Evolutionary conservation across 2,113 vertebrate species (phyloP), one percentile per base, ranked within the genome.

Genomic region (Limnothrissa miodon): DNA sequence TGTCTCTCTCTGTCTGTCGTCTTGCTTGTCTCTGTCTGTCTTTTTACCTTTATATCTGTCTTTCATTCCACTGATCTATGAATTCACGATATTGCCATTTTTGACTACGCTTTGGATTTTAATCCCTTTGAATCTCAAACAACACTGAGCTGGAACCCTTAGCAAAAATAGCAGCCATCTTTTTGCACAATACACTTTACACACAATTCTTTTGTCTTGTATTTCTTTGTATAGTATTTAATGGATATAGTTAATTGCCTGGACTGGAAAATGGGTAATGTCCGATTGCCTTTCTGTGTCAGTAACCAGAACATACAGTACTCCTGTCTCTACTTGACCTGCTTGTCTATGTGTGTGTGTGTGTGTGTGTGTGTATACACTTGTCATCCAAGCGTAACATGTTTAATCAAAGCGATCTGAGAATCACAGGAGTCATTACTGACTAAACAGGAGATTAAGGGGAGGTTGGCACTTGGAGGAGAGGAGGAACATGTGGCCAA

Each of bases 351-450:
- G 56, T n/a, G 56, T 25, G 21, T 59, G n/a, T 13, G 59, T 66
- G 59, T 66, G n/a, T 66, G 59, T 62, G 59, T 66, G 59, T 66
- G 59, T 66, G 59, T 29, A n/a, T 66, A n/a, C 29, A n/a, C 36
- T 25, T 66, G 23, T 5, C 23, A n/a, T 56, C 53, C 53, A 56
- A n/a, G 19, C 19, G 17, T 56, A 56, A 56, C 53, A 21, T 56
- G 46, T 48, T 48, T 13, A 48, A 48, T 13, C 46, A 48, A 48
- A 48, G 46, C 46, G 46, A 48, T 48, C 46, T 48, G 2, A 11
- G 15, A 48, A 48, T 48, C 46, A 48, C 46, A 15, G 11, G 6
- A 48, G 46, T 48, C 46, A 15, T 10, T 48, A 48, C 46, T 48
- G 46, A 48, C 46, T 48, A 48, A 48, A 48, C 46, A 48, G 46